These are phyloP conservation scores for Ceraclea dissimilis DNA, from an alignment of 2,888 invertebrate species.

Conservation along the genomic window DNA sequence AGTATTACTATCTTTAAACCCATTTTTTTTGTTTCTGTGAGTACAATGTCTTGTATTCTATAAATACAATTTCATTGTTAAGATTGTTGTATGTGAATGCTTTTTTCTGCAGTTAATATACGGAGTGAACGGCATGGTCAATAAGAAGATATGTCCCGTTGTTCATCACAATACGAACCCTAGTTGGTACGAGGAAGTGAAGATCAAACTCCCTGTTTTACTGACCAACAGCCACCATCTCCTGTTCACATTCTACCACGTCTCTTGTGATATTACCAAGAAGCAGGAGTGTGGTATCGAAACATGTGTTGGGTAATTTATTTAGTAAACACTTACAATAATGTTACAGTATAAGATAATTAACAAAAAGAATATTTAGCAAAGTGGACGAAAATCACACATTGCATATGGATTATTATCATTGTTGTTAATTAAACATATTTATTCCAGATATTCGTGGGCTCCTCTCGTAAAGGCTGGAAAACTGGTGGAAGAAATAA, in stretches of 20 bases:
- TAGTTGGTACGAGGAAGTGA: constrained; percentile 89
- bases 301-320: constrained; percentile 73
- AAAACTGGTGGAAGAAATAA: constrained; percentile 75
- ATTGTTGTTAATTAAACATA: neutral
- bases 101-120: constrained; percentile 36
- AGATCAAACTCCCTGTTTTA: constrained; percentile 81
- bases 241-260: constrained; percentile 91
- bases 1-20: constrained; percentile 26
- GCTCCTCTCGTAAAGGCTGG: constrained; percentile 76
- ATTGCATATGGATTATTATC: neutral
- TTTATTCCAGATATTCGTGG: constrained; percentile 68
- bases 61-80: no score
- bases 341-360: neutral
- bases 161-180: constrained; percentile 87
- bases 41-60: no score
- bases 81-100: neutral
- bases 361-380: no score
- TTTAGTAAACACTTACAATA: neutral
- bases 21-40: no score
- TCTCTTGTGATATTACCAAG: constrained; percentile 83
- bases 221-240: constrained; percentile 83
- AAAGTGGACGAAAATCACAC: no score
- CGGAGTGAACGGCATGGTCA: constrained; percentile 48
- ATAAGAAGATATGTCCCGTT: constrained; percentile 68
- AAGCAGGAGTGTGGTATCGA: constrained; percentile 70